Base-by-base conservation (phyloP, 2,797 vertebrate genomes). In the Cuculus canorus region DNA sequence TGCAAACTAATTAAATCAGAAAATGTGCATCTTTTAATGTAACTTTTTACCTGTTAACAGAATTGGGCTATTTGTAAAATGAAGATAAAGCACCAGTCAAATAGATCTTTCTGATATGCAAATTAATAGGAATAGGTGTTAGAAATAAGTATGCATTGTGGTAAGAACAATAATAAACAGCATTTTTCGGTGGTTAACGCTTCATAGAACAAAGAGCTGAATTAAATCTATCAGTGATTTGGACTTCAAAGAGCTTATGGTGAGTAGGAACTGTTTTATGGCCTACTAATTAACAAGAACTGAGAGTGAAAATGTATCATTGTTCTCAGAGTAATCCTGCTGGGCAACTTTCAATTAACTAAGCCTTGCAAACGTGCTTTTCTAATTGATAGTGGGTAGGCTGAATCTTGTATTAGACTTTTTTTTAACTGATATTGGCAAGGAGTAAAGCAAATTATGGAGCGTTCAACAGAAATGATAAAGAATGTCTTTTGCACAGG, bases 291-390 rank as follows among this genome's bases (percentile, higher is more conserved):
- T 95, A 87, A 71, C 32, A 78, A 69, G 68, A 87, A 82, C 27
- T 82, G 60, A 70, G 64, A 33, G 3, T 54, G 33, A 95, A 90
- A 82, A 92, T 89, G 64, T 23, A 33, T 84, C 14, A 68, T 52
- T 92, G 14, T 92, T 95, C 57, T 87, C 56, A 73, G 48, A 71
- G 21, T 70, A 95, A 85, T 94, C 60, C 45, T 93, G 41, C 45
- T 61, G 81, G 32, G 41, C 56, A 89, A 61, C 57, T 87, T 95
- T 47, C 78, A 95, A 41, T 93, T 91, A 84, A 80, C 32, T 77
- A 80, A 93, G 48, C 32, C 54, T 85, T 70, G 23, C 28, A 93
- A 84, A 50, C 0, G 0, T 53, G 27, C 14, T 84, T 90, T 84
- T 82, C n/a, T 77, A 94, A 80, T 88, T 79, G 75, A 66, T 68